phyloP scores from a whole-genome alignment of 2,113 vertebrate species.

The Dicrurus megarhynchus region DNA sequence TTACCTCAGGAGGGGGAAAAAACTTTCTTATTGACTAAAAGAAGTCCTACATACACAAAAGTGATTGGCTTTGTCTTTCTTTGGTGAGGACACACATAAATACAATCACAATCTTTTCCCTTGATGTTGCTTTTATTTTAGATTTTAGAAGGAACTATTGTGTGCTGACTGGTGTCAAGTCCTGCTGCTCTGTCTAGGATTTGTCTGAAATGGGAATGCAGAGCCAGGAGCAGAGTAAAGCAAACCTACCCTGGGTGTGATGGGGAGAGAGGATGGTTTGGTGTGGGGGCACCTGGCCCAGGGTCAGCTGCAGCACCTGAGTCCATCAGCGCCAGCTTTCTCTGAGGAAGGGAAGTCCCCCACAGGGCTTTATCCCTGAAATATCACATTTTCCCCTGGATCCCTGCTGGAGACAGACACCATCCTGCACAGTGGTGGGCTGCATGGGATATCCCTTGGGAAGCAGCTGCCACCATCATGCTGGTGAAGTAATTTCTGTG shows the following conservation, averaged over 20 bases:
- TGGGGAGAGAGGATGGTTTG: background rate
- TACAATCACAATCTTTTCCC: background rate
- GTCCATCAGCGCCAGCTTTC: background rate
- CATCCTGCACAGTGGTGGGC: background rate
- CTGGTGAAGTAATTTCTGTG: background rate
- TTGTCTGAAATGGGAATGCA: background rate
- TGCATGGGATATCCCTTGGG: background rate
- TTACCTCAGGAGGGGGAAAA: background rate
- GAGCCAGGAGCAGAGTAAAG: background rate
- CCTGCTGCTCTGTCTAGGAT: background rate
- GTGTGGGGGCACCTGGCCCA: no score
- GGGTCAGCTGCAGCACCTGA: background rate
- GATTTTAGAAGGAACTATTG: background rate
- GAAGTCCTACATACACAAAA: background rate
- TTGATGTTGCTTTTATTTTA: background rate
- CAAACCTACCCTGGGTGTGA: rapidly evolving
- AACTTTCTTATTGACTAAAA: background rate
- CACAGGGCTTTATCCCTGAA: background rate
- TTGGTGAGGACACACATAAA: no score
- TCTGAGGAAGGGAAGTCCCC: rapidly evolving
- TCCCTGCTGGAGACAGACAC: background rate
- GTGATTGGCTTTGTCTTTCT: background rate
- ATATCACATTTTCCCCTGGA: rapidly evolving
- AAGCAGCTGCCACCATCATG: background rate
- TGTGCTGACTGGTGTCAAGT: rapidly evolving